Percentiles rank a stretch among this genome's conserved stretches.
These are phyloP conservation scores for Manis javanica DNA, from an alignment of 2,797 vertebrate genomes.

Conservation along the genomic window DNA sequence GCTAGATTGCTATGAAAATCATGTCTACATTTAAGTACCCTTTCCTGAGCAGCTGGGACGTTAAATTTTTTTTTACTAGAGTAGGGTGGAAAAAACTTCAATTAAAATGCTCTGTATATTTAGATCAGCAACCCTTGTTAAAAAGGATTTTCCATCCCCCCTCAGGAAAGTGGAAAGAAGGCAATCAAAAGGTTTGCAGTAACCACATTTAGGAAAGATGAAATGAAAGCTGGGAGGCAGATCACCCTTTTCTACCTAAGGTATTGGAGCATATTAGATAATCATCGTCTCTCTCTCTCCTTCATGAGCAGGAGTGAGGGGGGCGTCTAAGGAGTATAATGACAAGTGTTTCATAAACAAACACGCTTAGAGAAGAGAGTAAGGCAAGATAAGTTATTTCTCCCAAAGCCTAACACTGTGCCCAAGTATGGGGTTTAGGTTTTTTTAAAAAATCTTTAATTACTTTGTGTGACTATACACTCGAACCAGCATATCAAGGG, in stretches of 20 bases:
- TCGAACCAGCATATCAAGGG: neutral
- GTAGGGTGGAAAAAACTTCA: neutral
- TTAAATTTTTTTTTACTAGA: neutral
- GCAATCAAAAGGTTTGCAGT: neutral
- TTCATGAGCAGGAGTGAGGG: neutral
- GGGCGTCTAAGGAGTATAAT: neutral
- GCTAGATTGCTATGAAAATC: neutral
- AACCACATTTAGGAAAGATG: neutral
- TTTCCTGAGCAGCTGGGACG: neutral
- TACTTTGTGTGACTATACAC: neutral
- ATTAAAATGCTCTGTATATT: slow-evolving; percentile 33
- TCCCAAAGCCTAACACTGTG: neutral
- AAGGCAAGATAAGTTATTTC: neutral
- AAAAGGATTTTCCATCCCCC: neutral
- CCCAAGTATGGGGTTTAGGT: neutral
- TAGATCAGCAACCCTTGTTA: neutral
- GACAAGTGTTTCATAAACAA: neutral
- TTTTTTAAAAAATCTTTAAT: neutral
- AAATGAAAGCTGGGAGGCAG: neutral
- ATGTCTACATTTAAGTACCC: slow-evolving; percentile 45
- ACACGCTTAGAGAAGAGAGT: neutral
- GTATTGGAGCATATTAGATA: neutral
- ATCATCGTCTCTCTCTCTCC: neutral
- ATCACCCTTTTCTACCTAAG: neutral
- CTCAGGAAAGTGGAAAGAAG: neutral